Evolutionary conservation across 2,888 invertebrate genomes (phyloP).

Genomic region (Stenoptilia bipunctidactyla): DNA sequence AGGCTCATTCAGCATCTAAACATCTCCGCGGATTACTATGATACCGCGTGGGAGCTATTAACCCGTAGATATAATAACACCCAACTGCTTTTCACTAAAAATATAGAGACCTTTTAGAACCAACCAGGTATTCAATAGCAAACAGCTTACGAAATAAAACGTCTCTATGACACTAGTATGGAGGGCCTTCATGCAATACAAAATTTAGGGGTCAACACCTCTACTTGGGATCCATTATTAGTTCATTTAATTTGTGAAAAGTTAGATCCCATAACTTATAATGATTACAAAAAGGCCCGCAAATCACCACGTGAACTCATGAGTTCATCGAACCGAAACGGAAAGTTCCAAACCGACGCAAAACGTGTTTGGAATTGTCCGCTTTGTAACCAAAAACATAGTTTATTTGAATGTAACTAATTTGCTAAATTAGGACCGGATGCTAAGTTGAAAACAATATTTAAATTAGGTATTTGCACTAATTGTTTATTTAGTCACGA

Average conservation of each 20-base stretch:
- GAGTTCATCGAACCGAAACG: neutral
- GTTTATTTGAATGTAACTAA: conserved; percentile 8
- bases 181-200: conserved; percentile 15
- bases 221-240: conserved; percentile 12
- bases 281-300: neutral
- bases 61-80: conserved; percentile 13
- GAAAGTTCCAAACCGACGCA: neutral
- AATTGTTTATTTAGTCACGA: conserved; percentile 10
- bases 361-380: conserved; percentile 6
- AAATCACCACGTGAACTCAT: conserved; percentile 1
- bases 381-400: conserved; percentile 8
- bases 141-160: conserved; percentile 7
- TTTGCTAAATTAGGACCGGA: conserved; percentile 8
- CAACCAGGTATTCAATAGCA: conserved; percentile 8
- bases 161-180: conserved; percentile 12
- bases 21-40: conserved; percentile 14
- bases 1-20: conserved; percentile 13
- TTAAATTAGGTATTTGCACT: conserved; percentile 7
- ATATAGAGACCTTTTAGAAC: conserved; percentile 13
- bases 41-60: conserved; percentile 13
- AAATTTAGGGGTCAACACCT: conserved; percentile 14
- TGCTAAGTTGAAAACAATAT: conserved; percentile 5
- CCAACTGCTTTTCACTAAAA: conserved; percentile 13
- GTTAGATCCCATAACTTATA: conserved; percentile 1
- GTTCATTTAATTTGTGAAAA: conserved; percentile 3